Conservation (phyloP, 2,113 vertebrate genomes). For the Anhinga rufa region DNA sequence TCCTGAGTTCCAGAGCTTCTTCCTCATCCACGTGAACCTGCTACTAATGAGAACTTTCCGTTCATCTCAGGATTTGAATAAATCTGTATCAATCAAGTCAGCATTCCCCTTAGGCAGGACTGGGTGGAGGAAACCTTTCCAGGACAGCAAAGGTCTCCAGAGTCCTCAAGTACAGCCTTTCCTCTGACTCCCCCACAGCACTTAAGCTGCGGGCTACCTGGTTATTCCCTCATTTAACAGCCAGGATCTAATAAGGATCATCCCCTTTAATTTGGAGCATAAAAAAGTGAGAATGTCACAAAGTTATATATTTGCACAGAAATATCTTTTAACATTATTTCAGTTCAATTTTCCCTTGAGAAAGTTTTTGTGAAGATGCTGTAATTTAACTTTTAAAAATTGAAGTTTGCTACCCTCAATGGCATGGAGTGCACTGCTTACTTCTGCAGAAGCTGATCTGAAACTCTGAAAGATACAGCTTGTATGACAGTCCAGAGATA, state of each 20-base stretch:
- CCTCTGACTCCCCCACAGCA: neutral
- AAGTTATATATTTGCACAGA: neutral
- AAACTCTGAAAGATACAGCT: neutral
- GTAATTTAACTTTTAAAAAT: neutral
- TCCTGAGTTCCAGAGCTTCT: neutral
- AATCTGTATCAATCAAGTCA: neutral
- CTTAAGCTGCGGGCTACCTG: neutral
- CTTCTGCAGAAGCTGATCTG: neutral
- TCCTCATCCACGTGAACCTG: neutral
- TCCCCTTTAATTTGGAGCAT: neutral
- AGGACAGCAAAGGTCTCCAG: neutral
- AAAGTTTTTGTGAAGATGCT: neutral
- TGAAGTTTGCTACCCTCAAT: neutral
- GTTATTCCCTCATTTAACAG: neutral
- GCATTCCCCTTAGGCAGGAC: neutral
- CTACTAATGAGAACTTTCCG: neutral
- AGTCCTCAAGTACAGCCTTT: neutral
- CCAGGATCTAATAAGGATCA: neutral
- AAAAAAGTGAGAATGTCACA: neutral
- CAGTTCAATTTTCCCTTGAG: neutral
- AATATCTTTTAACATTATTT: neutral
- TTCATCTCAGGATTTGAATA: neutral
- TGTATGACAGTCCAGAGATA: neutral
- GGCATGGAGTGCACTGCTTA: fast-evolving
- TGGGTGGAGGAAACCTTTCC: neutral